A percentile compares a stretch with the other conserved stretches of the same genome.
These are phyloP conservation scores for Colaptes auratus DNA, from an alignment of 2,113 vertebrate species.

Conservation along the genomic window DNA sequence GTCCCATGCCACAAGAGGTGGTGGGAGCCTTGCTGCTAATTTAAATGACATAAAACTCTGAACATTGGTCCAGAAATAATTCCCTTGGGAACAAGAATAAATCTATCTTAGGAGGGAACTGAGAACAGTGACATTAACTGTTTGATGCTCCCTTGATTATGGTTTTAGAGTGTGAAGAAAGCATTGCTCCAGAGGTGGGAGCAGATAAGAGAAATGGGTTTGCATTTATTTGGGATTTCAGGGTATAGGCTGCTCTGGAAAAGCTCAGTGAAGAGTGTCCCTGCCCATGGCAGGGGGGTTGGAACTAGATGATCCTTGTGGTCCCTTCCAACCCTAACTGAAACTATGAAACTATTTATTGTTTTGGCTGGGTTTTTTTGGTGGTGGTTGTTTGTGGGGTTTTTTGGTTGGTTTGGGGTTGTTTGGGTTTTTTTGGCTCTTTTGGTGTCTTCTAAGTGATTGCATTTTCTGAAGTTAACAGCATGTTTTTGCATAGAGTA, in stretches of 20 bases:
- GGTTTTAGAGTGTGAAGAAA: background rate
- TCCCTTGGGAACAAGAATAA: background rate
- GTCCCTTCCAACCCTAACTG: too few relatives aligned
- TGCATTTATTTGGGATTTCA: background rate
- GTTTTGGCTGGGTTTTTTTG: background rate
- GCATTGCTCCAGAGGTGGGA: background rate
- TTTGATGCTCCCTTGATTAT: background rate
- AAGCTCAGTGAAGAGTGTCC: too few relatives aligned
- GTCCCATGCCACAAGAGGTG: background rate
- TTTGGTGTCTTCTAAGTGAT: too few relatives aligned
- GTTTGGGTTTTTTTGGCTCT: too few relatives aligned
- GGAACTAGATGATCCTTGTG: too few relatives aligned
- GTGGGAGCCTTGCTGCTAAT: background rate
- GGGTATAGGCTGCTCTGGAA: background rate
- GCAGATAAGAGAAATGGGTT: background rate
- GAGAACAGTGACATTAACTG: background rate
- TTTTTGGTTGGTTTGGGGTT: background rate
- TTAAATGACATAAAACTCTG: background rate
- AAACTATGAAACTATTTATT: too few relatives aligned
- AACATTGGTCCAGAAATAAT: background rate
- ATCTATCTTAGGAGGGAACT: background rate
- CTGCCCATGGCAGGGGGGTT: too few relatives aligned
- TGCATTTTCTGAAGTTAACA: too few relatives aligned
- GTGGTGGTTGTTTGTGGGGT: background rate
- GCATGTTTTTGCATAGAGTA: too few relatives aligned